Evolutionary conservation across 2,113 vertebrate genomes (phyloP).

Genomic region (Ancistrus triradiatus): DNA sequence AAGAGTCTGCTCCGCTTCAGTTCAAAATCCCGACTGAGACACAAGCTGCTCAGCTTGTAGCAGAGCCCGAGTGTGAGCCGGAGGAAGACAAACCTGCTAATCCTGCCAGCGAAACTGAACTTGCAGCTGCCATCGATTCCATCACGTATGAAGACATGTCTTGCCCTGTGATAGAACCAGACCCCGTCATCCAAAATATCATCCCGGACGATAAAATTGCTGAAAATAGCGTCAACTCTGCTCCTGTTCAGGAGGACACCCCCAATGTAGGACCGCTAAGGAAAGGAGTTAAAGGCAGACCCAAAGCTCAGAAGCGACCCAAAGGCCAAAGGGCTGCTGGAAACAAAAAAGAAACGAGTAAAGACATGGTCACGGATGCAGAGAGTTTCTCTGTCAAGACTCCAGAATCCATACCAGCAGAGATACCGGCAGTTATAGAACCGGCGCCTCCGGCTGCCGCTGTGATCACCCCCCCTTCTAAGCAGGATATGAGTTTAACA

Average conservation of each 20-base stretch:
- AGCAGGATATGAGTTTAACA: slow-evolving; percentile 44
- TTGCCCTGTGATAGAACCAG: slow-evolving; percentile 65
- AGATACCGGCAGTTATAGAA: slow-evolving; percentile 46
- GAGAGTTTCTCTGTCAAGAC: slow-evolving; percentile 54
- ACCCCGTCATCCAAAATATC: slow-evolving; percentile 54
- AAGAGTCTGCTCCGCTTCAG: slow-evolving; percentile 54
- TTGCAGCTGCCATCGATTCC: slow-evolving; percentile 93
- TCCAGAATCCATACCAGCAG: slow-evolving; percentile 42
- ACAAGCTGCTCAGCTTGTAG: slow-evolving; percentile 49
- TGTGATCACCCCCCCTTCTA: slow-evolving; percentile 64
- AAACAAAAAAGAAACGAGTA: slow-evolving; percentile 66
- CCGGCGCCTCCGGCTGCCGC: slow-evolving; percentile 42
- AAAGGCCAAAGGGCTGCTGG: slow-evolving; percentile 70
- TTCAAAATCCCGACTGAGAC: slow-evolving; percentile 71
- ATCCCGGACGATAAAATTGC: slow-evolving; percentile 67
- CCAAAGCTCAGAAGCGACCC: slow-evolving; percentile 71
- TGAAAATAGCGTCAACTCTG: slow-evolving; percentile 54
- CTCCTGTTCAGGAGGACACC: slow-evolving; percentile 68
- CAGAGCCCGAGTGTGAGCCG: slow-evolving; percentile 59
- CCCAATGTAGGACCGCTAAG: slow-evolving; percentile 65
- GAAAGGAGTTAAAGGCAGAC: slow-evolving; percentile 75
- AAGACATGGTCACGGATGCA: slow-evolving; percentile 52
- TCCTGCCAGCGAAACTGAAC: slow-evolving; percentile 86
- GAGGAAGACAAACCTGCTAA: slow-evolving; percentile 83
- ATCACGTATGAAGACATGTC: slow-evolving; percentile 82